These are phyloP conservation scores for Aporophyla lueneburgensis DNA, from an alignment of 2,888 invertebrate species.

Conservation along the genomic window DNA sequence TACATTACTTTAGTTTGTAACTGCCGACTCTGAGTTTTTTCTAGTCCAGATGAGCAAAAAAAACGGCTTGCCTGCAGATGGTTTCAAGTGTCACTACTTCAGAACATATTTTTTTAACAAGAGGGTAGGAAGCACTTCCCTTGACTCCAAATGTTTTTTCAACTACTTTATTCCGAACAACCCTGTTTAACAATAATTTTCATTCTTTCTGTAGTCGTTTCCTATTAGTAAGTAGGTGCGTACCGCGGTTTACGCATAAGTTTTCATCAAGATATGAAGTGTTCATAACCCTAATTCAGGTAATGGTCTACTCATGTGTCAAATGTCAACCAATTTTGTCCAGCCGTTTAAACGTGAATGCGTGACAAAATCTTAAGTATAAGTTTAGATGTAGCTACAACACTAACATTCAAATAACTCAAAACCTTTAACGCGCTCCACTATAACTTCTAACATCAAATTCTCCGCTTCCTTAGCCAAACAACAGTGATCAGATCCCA, in stretches of 20 bases:
- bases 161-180: background rate
- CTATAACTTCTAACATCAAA: background rate
- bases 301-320: too few species aligned
- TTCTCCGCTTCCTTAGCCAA: constrained; percentile 17
- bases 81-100: constrained; percentile 23
- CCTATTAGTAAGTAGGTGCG: too few species aligned
- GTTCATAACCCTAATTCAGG: too few species aligned
- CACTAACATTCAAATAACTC: background rate
- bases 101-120: constrained; percentile 11
- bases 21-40: background rate
- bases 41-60: background rate
- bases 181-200: background rate
- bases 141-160: background rate
- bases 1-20: background rate
- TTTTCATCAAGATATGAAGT: too few species aligned
- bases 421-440: background rate
- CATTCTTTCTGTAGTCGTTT: too few species aligned
- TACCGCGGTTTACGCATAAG: too few species aligned
- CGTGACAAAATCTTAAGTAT: too few species aligned
- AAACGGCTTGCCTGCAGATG: background rate
- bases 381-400: background rate
- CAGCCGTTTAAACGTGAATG: too few species aligned
- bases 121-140: background rate
- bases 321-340: too few species aligned
- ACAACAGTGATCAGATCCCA: constrained; percentile 40